Evolutionary conservation across 2,797 vertebrate species (phyloP).

Genomic region (Graptemys geographica): DNA sequence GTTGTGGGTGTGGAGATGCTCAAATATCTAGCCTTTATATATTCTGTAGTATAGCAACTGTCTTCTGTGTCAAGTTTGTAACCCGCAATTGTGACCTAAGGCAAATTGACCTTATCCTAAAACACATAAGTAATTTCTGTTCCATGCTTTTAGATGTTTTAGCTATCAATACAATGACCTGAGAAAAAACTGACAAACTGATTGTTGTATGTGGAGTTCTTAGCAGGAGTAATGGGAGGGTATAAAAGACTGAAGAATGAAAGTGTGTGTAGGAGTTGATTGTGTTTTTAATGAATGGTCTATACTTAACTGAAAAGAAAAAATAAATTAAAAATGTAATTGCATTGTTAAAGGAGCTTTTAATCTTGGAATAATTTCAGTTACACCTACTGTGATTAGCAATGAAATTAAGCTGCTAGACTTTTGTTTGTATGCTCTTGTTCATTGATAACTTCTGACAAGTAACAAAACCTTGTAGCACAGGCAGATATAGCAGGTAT

Average conservation of each 20-base stretch:
- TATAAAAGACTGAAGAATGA: neutral
- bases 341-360: neutral
- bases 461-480: neutral
- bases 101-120: conserved; percentile 1
- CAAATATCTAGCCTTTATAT: neutral
- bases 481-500: neutral
- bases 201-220: neutral
- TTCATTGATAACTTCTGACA: neutral
- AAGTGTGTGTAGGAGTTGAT: neutral
- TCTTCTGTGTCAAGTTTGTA: neutral
- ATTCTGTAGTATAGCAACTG: neutral
- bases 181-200: neutral
- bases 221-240: neutral
- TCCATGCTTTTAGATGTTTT: conserved; percentile 20
- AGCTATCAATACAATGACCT: neutral
- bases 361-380: neutral
- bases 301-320: neutral
- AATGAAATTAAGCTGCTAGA: neutral
- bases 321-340: neutral
- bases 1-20: neutral
- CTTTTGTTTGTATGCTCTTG: neutral
- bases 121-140: neutral
- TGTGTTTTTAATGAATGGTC: neutral
- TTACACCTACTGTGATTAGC: accelerated
- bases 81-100: neutral